Base-by-base conservation (phyloP, 2,113 vertebrate species). In the Tursiops truncatus region DNA sequence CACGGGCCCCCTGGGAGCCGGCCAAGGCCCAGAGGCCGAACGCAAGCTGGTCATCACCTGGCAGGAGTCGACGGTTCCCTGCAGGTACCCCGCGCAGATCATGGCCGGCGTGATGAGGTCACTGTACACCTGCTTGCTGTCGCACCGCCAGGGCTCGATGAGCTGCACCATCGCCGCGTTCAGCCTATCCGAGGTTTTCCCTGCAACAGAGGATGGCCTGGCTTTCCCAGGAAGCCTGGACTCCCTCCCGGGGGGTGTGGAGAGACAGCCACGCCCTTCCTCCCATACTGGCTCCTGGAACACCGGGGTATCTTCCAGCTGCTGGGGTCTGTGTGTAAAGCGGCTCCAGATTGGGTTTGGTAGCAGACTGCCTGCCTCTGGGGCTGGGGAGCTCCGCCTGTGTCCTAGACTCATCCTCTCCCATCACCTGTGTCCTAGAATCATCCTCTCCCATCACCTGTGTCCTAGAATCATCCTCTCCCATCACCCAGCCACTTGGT, bases 61-160 rank as follows among this genome's bases (percentile, higher is more conserved):
- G 96, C 99, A 99, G 9, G 99, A 98, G 95, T 99, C 99, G 1
- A 99, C 25, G 62, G 97, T 98, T 74, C 99, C 99, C 47, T 2
- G 0, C 65, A 99, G 98, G 44, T 94, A 98, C 5, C 99, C 99
- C 0, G 99, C 99, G 94, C 99, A 99, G 96, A 99, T 85, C 99
- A 99, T 99, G 71, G 98, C 97, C 5, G 99, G n/a, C 0, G 99
- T 99, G 97, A 99, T 68, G 23, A 81, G 14, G 33, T 98, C 98
- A 1, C 98, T 23, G 36, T 99, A 99, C 65, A 99, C 83, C 0
- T 1, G 2, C 41, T 0, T 0, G 3, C 6, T 65, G 97, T 99
- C 99, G 87, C 99, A 99, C 0, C 0, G 96, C 0, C 74, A 23
- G 15, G 28, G 95, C 93, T 98, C 98, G 77, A 99, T 99, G 33